Evolutionary conservation across 2,113 vertebrate species (phyloP).

Genomic region (Cyprinodon tularosa): DNA sequence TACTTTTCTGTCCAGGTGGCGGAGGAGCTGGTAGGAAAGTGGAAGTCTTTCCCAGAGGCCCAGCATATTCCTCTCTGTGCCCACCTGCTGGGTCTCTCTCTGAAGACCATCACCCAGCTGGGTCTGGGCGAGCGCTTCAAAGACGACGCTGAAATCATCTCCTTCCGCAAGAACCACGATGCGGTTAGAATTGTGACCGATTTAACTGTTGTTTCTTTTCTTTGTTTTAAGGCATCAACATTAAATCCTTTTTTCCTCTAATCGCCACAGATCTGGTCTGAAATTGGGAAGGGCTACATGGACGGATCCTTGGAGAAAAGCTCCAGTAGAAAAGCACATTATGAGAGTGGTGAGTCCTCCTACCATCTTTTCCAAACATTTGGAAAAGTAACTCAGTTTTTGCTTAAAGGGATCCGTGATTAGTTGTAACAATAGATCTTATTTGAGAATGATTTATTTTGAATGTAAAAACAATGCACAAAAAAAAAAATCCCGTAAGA

Average conservation of each 20-base stretch:
- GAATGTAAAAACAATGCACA: too few relatives aligned
- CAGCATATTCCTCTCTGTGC: constrained; percentile 92
- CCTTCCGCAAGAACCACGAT: constrained; percentile 92
- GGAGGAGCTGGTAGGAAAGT: constrained; percentile 91
- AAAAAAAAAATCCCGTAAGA: too few relatives aligned
- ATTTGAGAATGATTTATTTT: too few relatives aligned
- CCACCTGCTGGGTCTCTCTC: constrained; percentile 92
- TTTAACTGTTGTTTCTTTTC: background rate
- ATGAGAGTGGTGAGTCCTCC: constrained; percentile 84
- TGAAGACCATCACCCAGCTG: constrained; percentile 91
- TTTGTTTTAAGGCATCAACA: background rate
- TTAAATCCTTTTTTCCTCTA: background rate
- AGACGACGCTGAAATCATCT: constrained; percentile 87
- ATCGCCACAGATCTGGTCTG: constrained; percentile 89
- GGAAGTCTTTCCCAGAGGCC: constrained; percentile 86
- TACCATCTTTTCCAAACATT: background rate
- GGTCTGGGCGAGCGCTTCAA: constrained; percentile 89
- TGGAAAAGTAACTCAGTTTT: background rate
- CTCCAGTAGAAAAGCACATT: constrained; percentile 86
- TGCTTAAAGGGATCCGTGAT: too few relatives aligned
- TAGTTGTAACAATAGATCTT: too few relatives aligned
- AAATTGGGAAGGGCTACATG: constrained; percentile 94
- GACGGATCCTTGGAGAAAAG: constrained; percentile 95
- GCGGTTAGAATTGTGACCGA: constrained; percentile 76
- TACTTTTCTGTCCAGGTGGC: constrained; percentile 79